Percentiles rank a stretch among this genome's conserved stretches.
Conservation (phyloP, 2,113 vertebrate genomes). For the Eublepharis macularius region DNA sequence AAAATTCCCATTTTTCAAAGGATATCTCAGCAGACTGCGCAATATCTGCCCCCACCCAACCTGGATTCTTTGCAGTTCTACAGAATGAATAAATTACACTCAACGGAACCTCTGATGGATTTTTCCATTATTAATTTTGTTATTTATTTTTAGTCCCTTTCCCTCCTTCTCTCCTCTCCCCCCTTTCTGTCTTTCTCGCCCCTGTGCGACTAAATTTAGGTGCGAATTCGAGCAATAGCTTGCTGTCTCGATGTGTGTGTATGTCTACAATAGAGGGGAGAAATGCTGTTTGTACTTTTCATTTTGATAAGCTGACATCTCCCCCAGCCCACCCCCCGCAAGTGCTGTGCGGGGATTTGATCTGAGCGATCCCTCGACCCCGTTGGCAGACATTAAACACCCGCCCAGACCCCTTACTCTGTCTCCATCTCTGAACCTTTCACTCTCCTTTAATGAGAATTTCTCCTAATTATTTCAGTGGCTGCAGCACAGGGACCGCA, state of each 20-base stretch:
- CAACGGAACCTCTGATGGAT: neutral
- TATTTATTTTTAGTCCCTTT: conserved; percentile 60
- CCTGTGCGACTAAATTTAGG: neutral
- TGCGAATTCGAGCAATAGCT: neutral
- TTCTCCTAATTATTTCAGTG: conserved; percentile 98
- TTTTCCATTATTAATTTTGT: conserved; percentile 57
- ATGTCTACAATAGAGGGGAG: neutral
- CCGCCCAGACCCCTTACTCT: conserved; percentile 77
- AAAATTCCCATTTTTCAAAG: neutral
- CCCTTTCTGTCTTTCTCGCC: accelerated
- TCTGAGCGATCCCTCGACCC: conserved; percentile 77
- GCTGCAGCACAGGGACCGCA: conserved; percentile 88
- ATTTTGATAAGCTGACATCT: conserved; percentile 81
- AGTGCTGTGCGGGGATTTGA: conserved; percentile 75
- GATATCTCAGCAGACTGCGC: neutral
- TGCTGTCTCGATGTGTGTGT: neutral
- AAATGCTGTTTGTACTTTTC: conserved; percentile 67
- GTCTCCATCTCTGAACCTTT: conserved; percentile 76
- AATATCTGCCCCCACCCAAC: neutral
- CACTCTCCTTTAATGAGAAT: conserved; percentile 97
- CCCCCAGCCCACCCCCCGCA: neutral
- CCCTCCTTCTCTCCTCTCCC: neutral
- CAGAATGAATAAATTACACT: conserved; percentile 45
- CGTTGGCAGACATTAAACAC: conserved; percentile 85
- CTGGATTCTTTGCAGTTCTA: conserved; percentile 8